A percentile compares a stretch with the other conserved stretches of the same genome.
phyloP scores from a whole-genome alignment of 1,140 invertebrate genomes.

The Magallana angulata region DNA sequence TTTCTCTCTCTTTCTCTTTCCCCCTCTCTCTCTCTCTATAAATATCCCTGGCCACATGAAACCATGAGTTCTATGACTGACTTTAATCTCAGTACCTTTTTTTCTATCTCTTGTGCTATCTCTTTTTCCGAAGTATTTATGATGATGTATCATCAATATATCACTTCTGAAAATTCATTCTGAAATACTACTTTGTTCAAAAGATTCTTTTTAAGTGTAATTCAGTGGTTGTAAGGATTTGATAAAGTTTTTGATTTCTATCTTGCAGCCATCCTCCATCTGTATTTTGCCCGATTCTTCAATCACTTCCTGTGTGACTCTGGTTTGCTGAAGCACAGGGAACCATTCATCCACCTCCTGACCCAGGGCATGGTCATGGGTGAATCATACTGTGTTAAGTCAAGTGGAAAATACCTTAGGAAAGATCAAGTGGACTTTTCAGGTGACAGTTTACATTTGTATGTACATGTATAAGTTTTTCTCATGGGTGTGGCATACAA shows the following conservation, averaged over 20 bases:
- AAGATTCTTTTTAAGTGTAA: too few species aligned
- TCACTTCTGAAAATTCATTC: too few species aligned
- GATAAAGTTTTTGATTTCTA: conserved; percentile 29
- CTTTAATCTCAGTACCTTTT: too few species aligned
- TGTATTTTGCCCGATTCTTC: conserved; percentile 98
- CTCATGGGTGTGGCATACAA: too few species aligned
- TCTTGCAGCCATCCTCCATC: conserved; percentile 90
- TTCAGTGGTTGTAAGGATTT: neutral
- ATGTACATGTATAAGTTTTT: too few species aligned
- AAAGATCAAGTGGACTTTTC: conserved; percentile 85
- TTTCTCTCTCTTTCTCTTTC: neutral
- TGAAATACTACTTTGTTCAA: too few species aligned
- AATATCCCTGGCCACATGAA: too few species aligned
- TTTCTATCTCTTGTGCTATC: too few species aligned
- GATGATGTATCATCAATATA: too few species aligned
- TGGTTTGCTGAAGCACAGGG: conserved; percentile 85
- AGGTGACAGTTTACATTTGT: too few species aligned
- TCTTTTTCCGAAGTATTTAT: too few species aligned
- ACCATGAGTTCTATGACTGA: too few species aligned
- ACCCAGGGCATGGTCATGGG: conserved; percentile 98
- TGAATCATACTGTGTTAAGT: conserved; percentile 88
- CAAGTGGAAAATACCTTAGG: conserved; percentile 89
- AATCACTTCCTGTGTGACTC: conserved; percentile 93
- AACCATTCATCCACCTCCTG: conserved; percentile 95
- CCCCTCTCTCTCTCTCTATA: neutral